Evolutionary conservation across 1,140 invertebrate species (phyloP).

Genomic region (Glossosoma conforme): DNA sequence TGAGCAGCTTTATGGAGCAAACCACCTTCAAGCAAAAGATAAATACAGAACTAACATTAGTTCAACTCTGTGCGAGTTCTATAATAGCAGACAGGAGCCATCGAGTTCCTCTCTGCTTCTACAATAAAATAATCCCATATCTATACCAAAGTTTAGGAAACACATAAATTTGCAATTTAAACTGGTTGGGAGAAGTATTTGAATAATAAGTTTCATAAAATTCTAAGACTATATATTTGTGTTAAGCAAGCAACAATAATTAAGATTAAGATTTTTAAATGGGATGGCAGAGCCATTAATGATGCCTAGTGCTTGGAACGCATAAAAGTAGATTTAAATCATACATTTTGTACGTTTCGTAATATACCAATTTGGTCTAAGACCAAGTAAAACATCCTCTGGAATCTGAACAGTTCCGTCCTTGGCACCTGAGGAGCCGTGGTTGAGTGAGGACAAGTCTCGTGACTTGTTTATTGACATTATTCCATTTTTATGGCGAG

Average conservation of each 20-base stretch:
- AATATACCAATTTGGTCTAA: constrained; percentile 5
- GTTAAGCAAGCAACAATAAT: constrained; percentile 33
- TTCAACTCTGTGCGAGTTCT: constrained; percentile 12
- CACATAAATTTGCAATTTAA: constrained; percentile 25
- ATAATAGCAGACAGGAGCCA: constrained; percentile 18
- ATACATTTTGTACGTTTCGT: background rate
- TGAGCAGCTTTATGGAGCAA: background rate
- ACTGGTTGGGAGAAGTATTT: constrained; percentile 28
- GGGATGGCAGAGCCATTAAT: constrained; percentile 25
- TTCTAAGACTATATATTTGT: constrained; percentile 31
- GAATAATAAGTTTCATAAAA: constrained; percentile 30
- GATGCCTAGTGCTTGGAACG: constrained; percentile 12
- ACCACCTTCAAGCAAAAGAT: constrained; percentile 22
- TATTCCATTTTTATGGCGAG: constrained; percentile 20
- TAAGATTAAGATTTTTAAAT: constrained; percentile 31
- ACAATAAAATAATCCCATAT: constrained; percentile 27
- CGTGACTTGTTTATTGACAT: constrained; percentile 18
- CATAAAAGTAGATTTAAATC: too few species aligned
- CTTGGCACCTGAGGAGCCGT: constrained; percentile 15
- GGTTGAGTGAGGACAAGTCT: constrained; percentile 5
- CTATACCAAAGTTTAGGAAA: constrained; percentile 19
- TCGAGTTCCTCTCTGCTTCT: constrained; percentile 18
- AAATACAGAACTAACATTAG: constrained; percentile 25
- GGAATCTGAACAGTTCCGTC: constrained; percentile 4
- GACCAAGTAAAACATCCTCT: constrained; percentile 8